A percentile compares a stretch with the other conserved stretches of the same genome.
Conservation (phyloP, 64 coral and sea anemone genomes). For the Catalaphyllia jardinei region DNA sequence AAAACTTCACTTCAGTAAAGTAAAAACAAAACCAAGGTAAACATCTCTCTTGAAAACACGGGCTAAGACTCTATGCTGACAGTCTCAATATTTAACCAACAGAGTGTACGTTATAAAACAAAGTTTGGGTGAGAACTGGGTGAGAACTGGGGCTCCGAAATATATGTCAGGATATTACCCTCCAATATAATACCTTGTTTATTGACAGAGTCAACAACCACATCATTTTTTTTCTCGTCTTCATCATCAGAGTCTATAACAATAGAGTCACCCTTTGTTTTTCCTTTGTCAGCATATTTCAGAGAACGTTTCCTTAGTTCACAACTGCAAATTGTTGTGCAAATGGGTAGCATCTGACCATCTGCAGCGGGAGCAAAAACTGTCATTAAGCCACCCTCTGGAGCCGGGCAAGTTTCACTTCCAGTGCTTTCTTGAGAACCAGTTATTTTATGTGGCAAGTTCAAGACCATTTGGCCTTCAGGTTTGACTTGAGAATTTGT, state of each 20-base stretch:
- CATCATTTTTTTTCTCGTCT: neutral
- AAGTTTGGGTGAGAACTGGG: no score
- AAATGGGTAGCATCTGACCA: slow-evolving; percentile 13
- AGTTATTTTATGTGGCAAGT: neutral
- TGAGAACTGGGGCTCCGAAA: no score
- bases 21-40: no score
- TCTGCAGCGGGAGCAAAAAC: slow-evolving; percentile 8
- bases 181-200: neutral
- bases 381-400: slow-evolving; percentile 11
- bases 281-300: slow-evolving; percentile 34
- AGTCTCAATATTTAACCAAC: no score
- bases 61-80: no score
- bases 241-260: slow-evolving; percentile 40
- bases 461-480: neutral
- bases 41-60: no score
- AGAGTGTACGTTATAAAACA: no score
- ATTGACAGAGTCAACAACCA: neutral
- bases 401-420: neutral
- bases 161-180: neutral
- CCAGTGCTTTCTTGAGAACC: neutral
- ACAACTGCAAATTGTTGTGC: slow-evolving; percentile 25
- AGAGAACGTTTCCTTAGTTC: neutral
- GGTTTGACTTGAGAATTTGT: neutral
- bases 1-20: no score
- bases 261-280: slow-evolving; percentile 26